Evolutionary conservation across 37 sponge, comb jelly and placozoan genomes (phyloP), one percentile per base, ranked within the genome.

Genomic region (Chondrosia reniformis): DNA sequence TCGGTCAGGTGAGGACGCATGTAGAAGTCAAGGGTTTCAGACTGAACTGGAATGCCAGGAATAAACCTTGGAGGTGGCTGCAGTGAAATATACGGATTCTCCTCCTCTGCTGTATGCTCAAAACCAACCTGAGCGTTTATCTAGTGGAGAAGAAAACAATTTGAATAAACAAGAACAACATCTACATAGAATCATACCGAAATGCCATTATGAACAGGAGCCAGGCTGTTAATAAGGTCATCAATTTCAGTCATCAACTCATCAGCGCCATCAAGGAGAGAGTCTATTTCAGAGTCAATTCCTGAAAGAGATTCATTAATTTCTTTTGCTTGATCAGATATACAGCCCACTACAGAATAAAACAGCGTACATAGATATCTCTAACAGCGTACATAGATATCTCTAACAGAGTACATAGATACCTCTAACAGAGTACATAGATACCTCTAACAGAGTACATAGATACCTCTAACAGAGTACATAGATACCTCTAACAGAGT

Each of bases 181-280:
- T 22, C n/a, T n/a, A n/a, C n/a, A n/a, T n/a, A n/a, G n/a, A n/a
- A n/a, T n/a, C n/a, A n/a, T n/a, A n/a, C n/a, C n/a, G n/a, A n/a
- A 19, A 66, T 12, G 7, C 22, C 17, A 40, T 34, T 34, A 32
- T 66, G 67, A 6, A 66, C 67, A 34, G 39, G 32, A 9, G 7
- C 30, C 4, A 66, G 67, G 7, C 67, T 40, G 8, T 7, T 66
- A 6, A 66, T 66, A 30, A 66, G 32, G 39, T 66, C 67, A 34
- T 66, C 67, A 66, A 66, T 66, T 17, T 66, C 67, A 17, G 39
- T 66, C 39, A 66, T 66, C 39, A 66, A 37, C 5, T 66, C 67
- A 12, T 66, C 67, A 32, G 32, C 36, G 4, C 19, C 30, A 5
- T 34, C 39, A 36, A 66, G 32, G 21, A 66, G 30, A 8, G 36